Evolutionary conservation across 2,113 vertebrate genomes (phyloP).

Genomic region (Caretta caretta): DNA sequence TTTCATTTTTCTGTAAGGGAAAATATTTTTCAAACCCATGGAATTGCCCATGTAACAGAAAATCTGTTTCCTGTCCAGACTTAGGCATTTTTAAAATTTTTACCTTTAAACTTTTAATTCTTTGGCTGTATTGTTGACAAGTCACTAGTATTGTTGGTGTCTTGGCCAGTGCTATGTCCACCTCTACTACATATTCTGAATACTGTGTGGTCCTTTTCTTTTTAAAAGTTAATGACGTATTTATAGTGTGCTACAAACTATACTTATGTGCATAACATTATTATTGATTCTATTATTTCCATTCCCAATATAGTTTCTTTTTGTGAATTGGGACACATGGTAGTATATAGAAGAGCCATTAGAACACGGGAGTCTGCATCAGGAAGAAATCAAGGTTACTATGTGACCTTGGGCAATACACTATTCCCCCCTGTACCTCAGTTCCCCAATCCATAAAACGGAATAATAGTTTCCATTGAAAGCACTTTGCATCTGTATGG

Average conservation of each 20-base stretch:
- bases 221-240: background rate
- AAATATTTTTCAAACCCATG: background rate
- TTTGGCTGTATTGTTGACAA: background rate
- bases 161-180: background rate
- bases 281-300: background rate
- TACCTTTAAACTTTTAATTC: background rate
- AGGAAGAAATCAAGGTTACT: background rate
- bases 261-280: background rate
- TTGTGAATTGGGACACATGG: background rate
- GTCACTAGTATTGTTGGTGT: background rate
- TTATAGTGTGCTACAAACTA: background rate
- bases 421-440: background rate
- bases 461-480: background rate
- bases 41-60: background rate
- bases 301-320: background rate
- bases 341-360: background rate
- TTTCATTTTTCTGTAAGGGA: background rate
- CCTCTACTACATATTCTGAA: background rate
- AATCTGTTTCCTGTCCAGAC: fast-evolving
- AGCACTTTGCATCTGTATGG: background rate
- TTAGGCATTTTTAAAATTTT: background rate
- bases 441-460: background rate
- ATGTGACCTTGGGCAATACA: background rate
- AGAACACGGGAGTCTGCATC: background rate
- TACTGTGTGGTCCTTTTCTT: background rate